Percentiles rank a stretch among this genome's conserved stretches.
Evolutionary conservation across 1,140 invertebrate species (phyloP).

Genomic region (Scaptomyza montana): DNA sequence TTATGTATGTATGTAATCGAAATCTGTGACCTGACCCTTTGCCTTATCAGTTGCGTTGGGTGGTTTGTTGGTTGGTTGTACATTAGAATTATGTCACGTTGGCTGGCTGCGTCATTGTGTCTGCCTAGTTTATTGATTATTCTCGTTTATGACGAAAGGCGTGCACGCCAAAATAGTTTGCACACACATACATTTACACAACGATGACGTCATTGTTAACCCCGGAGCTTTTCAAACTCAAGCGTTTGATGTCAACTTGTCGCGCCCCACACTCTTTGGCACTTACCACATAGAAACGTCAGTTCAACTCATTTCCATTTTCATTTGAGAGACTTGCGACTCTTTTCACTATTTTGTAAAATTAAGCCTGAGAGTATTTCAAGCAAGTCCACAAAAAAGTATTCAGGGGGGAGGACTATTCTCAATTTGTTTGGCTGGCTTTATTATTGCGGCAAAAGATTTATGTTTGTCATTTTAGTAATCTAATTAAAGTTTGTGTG

Average conservation of each 20-base stretch:
- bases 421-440: conserved; percentile 65
- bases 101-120: conserved; percentile 73
- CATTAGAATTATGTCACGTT: conserved; percentile 71
- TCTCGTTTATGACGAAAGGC: conserved; percentile 75
- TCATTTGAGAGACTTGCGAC: conserved; percentile 65
- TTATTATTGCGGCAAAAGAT: conserved; percentile 77
- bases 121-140: conserved; percentile 75
- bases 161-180: conserved; percentile 60
- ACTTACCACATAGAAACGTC: conserved; percentile 31
- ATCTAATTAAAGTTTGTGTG: conserved; percentile 79
- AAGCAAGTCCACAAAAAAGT: conserved; percentile 10
- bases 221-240: conserved; percentile 64
- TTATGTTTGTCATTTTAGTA: conserved; percentile 78
- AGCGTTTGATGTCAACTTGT: conserved; percentile 48
- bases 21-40: conserved; percentile 47
- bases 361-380: conserved; percentile 70
- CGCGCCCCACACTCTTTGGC: conserved; percentile 32
- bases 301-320: conserved; percentile 77
- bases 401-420: conserved; percentile 18
- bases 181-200: conserved; percentile 46
- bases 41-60: conserved; percentile 49
- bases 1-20: neutral
- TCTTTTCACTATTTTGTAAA: conserved; percentile 68
- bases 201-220: conserved; percentile 78
- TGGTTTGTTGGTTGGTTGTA: neutral